Evolutionary conservation across 2,888 invertebrate species (phyloP).

Genomic region (Tipula vernalis): DNA sequence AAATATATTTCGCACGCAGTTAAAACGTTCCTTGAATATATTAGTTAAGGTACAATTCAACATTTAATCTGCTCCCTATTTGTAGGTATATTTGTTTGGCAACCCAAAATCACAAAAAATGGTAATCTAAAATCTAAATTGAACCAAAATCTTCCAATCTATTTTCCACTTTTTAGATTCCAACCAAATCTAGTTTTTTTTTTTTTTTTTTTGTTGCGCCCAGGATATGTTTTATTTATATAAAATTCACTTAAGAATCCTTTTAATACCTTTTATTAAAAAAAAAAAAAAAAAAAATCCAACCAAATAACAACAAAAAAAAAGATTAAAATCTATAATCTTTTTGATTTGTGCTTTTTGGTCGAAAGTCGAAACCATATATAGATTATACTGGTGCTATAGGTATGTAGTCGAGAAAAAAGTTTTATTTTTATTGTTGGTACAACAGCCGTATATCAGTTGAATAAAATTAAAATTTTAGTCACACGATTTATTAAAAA

Average conservation of each 20-base stretch:
- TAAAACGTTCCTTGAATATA: neutral
- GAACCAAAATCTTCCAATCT: neutral
- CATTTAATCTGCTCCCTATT: neutral
- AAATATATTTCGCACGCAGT: neutral
- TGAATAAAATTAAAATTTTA: no score
- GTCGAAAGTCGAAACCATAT: neutral
- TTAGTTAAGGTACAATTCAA: neutral
- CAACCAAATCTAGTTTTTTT: neutral
- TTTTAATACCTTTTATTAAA: slow-evolving; percentile 4
- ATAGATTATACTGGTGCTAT: neutral
- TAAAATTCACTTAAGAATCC: neutral
- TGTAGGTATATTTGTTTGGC: neutral
- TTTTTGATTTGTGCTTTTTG: neutral
- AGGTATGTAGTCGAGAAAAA: neutral
- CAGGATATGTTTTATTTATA: neutral
- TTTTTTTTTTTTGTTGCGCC: neutral
- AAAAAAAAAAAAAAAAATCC: neutral
- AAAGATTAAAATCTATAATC: neutral
- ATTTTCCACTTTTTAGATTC: neutral
- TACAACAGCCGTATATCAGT: no score
- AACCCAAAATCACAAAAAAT: neutral
- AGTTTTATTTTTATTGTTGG: no score
- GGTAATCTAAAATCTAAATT: neutral
- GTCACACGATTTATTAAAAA: no score
- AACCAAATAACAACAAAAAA: neutral